These are phyloP conservation scores for Drosophila algonquin DNA, from an alignment of 2,888 invertebrate genomes.

Conservation along the genomic window DNA sequence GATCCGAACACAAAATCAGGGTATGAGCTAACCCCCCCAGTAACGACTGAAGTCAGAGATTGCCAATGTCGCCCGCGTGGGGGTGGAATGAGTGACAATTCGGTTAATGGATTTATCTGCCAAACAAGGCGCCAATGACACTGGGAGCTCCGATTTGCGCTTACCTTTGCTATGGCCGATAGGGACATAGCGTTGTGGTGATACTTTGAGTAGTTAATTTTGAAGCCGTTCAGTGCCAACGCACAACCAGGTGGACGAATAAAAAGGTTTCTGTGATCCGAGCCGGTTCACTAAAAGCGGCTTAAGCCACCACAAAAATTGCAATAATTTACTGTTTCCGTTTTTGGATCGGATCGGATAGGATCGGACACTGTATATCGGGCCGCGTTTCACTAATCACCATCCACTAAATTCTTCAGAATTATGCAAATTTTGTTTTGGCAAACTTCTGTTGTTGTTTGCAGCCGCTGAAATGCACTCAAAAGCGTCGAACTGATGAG, in stretches of 20 bases:
- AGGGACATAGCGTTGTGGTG: conserved; percentile 87
- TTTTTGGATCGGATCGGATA: not conserved
- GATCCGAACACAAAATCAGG: conserved; percentile 32
- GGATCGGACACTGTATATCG: not conserved
- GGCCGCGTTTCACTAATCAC: conserved; percentile 12
- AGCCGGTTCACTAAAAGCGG: conserved; percentile 31
- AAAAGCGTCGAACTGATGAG: conserved; percentile 40
- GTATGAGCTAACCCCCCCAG: conserved; percentile 54
- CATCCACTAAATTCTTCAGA: conserved; percentile 13
- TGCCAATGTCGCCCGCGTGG: conserved; percentile 19
- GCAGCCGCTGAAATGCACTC: conserved; percentile 59
- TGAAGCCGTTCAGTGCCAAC: conserved; percentile 83
- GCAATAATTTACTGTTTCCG: not conserved
- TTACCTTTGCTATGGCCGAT: conserved; percentile 88
- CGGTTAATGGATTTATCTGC: conserved; percentile 41
- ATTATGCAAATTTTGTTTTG: conserved; percentile 5
- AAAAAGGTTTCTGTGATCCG: conserved; percentile 19
- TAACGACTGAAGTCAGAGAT: conserved; percentile 19
- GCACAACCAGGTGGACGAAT: conserved; percentile 51
- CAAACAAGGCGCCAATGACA: conserved; percentile 38
- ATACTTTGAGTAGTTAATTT: conserved; percentile 88
- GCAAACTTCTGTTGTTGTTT: conserved; percentile 30
- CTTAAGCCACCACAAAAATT: not conserved
- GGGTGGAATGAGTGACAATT: conserved; percentile 68
- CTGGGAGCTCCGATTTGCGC: conserved; percentile 30